Base-by-base conservation (phyloP, 2,797 vertebrate genomes). In the Schizopygopsis malacanthus region DNA sequence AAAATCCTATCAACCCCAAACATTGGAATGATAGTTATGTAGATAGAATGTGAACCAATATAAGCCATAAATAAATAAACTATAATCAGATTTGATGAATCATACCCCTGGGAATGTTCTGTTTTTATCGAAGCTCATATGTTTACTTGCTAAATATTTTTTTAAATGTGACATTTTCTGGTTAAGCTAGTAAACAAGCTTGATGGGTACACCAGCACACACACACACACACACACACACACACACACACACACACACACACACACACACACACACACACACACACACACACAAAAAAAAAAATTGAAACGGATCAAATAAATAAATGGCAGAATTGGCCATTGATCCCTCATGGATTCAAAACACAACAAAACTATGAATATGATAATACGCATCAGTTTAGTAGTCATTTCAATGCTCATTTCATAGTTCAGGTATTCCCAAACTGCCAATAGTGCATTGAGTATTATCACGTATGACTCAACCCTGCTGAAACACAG, bases 391-490 rank as follows among this genome's bases (percentile, higher is more conserved):
- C 1, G 3, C 61, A 37, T 81, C 43, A 9, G 33, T 50, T 65
- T 47, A 37, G 25, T 11, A 45, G 56, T 33, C 2, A 79, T 61
- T 61, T 79, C 22, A 28, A 18, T 63, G 41, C 61, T 76, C 72
- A 84, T 79, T 79, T 79, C 50, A 79, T 76, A 69, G 37, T 84
- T 79, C 39, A 78, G 63, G 61, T 78, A 45, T 84, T 84, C 75
- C 75, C 83, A 70, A 84, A 65, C 75, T 84, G 47, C 75, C 75
- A 71, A 84, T 11, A 45, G 63, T 72, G 37, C 72, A 56, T 10
- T 72, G 78, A 71, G 65, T 78, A 45, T 77, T 59, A 85, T 63
- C 54, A 59, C 71, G 61, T 75, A 54, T 86, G 85, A 84, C 63
- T 84, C 73, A 82, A 78, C 18, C 52, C 50, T 52, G 80, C 25